Conservation (phyloP, 2,888 invertebrate species). For the Mellilla xanthometata region DNA sequence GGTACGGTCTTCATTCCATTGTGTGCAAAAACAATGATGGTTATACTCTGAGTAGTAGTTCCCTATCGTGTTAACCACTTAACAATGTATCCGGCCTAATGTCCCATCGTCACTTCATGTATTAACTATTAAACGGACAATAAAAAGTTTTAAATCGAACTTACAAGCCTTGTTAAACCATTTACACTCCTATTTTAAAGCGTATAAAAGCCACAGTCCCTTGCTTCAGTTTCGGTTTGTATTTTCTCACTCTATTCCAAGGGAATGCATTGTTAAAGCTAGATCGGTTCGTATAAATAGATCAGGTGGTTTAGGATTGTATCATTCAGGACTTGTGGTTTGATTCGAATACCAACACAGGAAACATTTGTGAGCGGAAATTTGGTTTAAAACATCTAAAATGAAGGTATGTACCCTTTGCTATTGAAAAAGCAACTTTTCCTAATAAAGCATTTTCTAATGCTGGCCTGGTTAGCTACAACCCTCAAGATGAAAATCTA, state of each 20-base stretch:
- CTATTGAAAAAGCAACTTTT: too few species aligned
- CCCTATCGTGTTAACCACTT: slow-evolving; percentile 1
- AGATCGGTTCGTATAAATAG: slow-evolving; percentile 13
- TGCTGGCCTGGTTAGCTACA: too few species aligned
- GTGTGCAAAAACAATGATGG: too few species aligned
- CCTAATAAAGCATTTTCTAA: too few species aligned
- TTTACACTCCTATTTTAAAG: background rate
- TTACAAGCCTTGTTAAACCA: background rate
- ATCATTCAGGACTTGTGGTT: slow-evolving; percentile 6
- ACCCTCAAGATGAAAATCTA: too few species aligned
- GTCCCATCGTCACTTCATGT: slow-evolving; percentile 16
- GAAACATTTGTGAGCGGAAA: background rate
- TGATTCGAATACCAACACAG: too few species aligned
- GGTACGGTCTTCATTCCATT: too few species aligned
- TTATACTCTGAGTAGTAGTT: too few species aligned
- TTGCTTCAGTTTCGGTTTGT: background rate
- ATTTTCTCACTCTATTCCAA: background rate
- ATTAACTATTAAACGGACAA: slow-evolving; percentile 19
- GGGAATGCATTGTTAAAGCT: slow-evolving; percentile 3
- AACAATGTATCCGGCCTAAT: slow-evolving; percentile 13
- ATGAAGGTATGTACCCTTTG: slow-evolving; percentile 20
- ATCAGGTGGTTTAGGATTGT: slow-evolving; percentile 1
- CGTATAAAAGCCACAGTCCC: background rate
- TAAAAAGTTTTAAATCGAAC: slow-evolving; percentile 6
- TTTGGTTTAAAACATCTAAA: slow-evolving; percentile 2